A percentile compares a stretch with the other conserved stretches of the same genome.
phyloP scores from a whole-genome alignment of 2,888 invertebrate genomes.

The Drosophila anceps region DNA sequence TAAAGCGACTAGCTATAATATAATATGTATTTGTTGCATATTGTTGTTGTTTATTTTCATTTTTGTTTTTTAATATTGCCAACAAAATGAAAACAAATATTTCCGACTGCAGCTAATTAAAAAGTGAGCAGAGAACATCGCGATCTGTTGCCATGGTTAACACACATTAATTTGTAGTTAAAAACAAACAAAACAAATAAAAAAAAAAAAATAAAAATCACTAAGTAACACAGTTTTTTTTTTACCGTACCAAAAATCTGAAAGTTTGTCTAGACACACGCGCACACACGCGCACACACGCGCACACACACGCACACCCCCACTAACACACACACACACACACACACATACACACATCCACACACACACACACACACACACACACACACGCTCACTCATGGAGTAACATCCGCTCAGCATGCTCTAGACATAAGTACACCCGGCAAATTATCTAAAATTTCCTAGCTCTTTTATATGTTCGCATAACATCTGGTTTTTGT shows the following conservation, averaged over 20 bases:
- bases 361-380: constrained; percentile 13
- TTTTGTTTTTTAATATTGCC: constrained; percentile 7
- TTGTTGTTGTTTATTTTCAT: neutral
- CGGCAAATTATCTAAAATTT: constrained; percentile 79
- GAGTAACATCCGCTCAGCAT: constrained; percentile 30
- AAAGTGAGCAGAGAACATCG: constrained; percentile 23
- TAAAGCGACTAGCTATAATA: constrained; percentile 41
- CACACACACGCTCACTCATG: constrained; percentile 13
- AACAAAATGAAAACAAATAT: constrained; percentile 1
- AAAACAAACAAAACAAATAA: constrained; percentile 2
- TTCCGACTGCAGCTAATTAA: constrained; percentile 41
- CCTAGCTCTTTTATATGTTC: constrained; percentile 66
- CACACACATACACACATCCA: constrained; percentile 7
- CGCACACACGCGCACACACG: constrained; percentile 17
- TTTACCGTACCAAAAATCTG: constrained; percentile 31
- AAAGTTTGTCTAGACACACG: constrained; percentile 55
- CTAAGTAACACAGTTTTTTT: constrained; percentile 58
- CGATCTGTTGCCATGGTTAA: constrained; percentile 40
- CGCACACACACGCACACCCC: constrained; percentile 9
- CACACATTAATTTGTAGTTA: constrained; percentile 30
- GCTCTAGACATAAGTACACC: constrained; percentile 78
- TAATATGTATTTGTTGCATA: constrained; percentile 20
- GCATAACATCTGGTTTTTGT: constrained; percentile 63
- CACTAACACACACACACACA: neutral
- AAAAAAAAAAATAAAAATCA: constrained; percentile 28